A percentile compares a stretch with the other conserved stretches of the same genome.
Evolutionary conservation across 2,797 vertebrate species (phyloP).

Genomic region (Okamejei kenojei): DNA sequence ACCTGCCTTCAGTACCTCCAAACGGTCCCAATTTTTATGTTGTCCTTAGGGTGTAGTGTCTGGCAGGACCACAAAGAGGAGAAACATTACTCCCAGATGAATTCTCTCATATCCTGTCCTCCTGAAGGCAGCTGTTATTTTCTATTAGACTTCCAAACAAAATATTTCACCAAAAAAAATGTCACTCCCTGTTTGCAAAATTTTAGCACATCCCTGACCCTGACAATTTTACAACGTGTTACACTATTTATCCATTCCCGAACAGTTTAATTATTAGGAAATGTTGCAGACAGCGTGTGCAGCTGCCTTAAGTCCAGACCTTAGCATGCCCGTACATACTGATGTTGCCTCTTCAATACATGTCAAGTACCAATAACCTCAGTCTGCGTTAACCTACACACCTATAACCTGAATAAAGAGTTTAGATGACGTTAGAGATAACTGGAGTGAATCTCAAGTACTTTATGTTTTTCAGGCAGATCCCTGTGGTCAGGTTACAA

Average conservation of each 20-base stretch:
- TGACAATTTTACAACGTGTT: constrained; percentile 13
- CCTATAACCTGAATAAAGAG: constrained; percentile 14
- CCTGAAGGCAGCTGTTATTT: constrained; percentile 8
- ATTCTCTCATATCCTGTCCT: constrained; percentile 20
- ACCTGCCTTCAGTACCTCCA: background rate
- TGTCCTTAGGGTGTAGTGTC: background rate
- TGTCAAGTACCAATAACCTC: background rate
- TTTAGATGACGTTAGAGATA: background rate
- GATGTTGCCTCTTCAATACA: background rate
- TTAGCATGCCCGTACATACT: background rate
- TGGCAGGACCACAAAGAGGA: background rate
- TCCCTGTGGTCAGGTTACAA: background rate
- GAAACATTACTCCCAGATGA: background rate
- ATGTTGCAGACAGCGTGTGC: background rate
- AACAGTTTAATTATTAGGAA: background rate
- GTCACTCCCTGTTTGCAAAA: background rate
- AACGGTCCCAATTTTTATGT: background rate
- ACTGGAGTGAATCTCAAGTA: background rate
- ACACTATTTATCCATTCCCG: background rate
- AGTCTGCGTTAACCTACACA: background rate
- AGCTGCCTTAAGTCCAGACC: background rate
- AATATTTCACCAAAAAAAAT: background rate
- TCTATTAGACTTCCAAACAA: background rate
- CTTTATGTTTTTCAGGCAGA: background rate
- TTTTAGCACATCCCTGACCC: constrained; percentile 8